phyloP scores from a whole-genome alignment of 2,888 invertebrate species.

The Phytoseiulus persimilis region DNA sequence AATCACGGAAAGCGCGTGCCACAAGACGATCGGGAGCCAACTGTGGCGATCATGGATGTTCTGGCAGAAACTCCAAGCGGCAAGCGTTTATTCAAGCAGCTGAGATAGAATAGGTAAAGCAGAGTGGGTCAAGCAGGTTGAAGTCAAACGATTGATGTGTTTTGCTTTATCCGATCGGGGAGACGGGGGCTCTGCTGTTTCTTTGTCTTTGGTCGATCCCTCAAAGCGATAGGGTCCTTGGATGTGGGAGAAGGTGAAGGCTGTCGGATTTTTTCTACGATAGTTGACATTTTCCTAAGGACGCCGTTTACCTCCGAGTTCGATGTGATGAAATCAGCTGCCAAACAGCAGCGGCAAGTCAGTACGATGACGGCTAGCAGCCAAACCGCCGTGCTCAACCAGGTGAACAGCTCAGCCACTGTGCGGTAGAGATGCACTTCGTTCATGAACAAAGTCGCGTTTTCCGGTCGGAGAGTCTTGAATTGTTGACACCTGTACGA shows the following conservation, averaged over 20 bases:
- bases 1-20: too few relatives aligned
- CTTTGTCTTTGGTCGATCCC: not conserved
- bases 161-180: not conserved
- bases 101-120: not conserved
- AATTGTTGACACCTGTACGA: not conserved
- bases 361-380: not conserved
- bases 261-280: not conserved
- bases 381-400: not conserved
- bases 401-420: constrained; percentile 13
- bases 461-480: not conserved
- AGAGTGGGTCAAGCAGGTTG: not conserved
- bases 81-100: not conserved
- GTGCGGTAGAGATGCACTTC: constrained; percentile 1
- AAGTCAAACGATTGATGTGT: not conserved
- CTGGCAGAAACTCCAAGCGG: not conserved
- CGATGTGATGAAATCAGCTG: constrained; percentile 33
- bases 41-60: not conserved
- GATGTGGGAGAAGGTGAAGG: not conserved
- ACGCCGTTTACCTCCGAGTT: constrained; percentile 16
- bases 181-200: not conserved
- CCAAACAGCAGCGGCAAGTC: constrained; percentile 9
- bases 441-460: constrained; percentile 15
- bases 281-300: not conserved
- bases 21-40: not conserved
- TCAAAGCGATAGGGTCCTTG: not conserved